Evolutionary conservation across 2,113 vertebrate genomes (phyloP), one percentile per base, ranked within the genome.

Genomic region (Condylura cristata): DNA sequence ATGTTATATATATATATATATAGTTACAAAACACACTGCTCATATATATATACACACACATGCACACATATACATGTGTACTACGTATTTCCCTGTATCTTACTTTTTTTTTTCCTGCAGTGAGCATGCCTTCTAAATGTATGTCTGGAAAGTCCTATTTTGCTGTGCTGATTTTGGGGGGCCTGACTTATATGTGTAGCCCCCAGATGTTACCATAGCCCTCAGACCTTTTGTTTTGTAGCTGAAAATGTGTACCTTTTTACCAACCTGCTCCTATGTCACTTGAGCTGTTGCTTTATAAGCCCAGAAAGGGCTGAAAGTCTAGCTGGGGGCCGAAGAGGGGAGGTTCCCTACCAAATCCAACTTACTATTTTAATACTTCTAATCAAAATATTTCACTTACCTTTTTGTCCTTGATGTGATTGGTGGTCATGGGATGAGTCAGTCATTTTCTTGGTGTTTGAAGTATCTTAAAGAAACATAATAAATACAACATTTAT

Each of bases 391-490:
- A 13, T 30, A 61, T 28, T 61, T 30, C n/a, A 91, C 56, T 95
- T 92, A 96, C 22, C 0, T 96, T 87, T 95, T 87, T n/a, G 26
- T 96, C 51, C 22, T 68, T 39, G 71, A 12, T 60, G 41, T 7
- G 9, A 12, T 53, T 88, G 81, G n/a, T 14, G 76, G 34, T 66
- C 32, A 53, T 0, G 22, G 24, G 37, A 1, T 48, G 6, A 6
- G 22, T 66, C 1, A 53, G 1, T 92, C 28, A 1, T n/a, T 76
- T 71, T 85, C 37, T 60, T 95, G 16, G 14, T 46, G 22, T 32
- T 75, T 37, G 44, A 41, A 86, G 22, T 32, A 46, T 10, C 95
- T 96, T 91, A 39, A 75, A 94, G 93, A 86, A 92, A 65, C 51
- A 82, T 11, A 80, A 41, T 13, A 68, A 78, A 41, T 13, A 68